Conservation (phyloP, 2,888 invertebrate genomes). For the Reticulitermes lucifugus region DNA sequence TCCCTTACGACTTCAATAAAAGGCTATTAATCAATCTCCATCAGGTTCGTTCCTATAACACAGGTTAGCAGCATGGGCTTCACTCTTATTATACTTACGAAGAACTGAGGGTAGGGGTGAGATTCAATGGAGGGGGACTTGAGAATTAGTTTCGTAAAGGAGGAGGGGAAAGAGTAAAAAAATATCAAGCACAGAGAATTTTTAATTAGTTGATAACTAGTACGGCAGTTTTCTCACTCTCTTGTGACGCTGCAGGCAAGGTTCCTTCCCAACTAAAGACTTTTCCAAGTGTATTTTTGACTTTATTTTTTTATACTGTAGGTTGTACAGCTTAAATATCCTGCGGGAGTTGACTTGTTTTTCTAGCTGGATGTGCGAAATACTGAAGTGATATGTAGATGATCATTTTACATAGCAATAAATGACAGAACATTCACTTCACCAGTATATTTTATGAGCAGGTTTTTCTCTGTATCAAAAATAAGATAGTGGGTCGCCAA, state of each 20-base stretch:
- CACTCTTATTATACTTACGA: conserved; percentile 7
- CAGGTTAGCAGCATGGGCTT: conserved; percentile 12
- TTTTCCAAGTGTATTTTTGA: neutral
- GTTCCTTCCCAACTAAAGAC: neutral
- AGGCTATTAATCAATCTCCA: conserved; percentile 43
- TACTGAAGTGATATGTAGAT: no score
- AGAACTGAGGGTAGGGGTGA: neutral
- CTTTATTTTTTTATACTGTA: neutral
- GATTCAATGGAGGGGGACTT: neutral
- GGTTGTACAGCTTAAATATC: neutral
- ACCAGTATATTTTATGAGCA: no score
- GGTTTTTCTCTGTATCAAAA: no score
- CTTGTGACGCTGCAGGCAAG: neutral
- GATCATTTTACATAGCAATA: no score
- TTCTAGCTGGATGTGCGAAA: neutral
- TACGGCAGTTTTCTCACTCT: conserved; percentile 30
- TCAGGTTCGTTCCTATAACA: neutral
- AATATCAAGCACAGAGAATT: conserved; percentile 34
- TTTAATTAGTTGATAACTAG: conserved; percentile 48
- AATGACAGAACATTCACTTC: no score
- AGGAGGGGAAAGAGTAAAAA: neutral
- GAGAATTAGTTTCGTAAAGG: conserved; percentile 26
- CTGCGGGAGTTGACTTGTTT: neutral
- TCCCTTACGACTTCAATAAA: conserved; percentile 35
- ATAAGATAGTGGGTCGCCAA: no score